phyloP scores from a whole-genome alignment of 2,797 vertebrate species.

The Heliangelus exortis region DNA sequence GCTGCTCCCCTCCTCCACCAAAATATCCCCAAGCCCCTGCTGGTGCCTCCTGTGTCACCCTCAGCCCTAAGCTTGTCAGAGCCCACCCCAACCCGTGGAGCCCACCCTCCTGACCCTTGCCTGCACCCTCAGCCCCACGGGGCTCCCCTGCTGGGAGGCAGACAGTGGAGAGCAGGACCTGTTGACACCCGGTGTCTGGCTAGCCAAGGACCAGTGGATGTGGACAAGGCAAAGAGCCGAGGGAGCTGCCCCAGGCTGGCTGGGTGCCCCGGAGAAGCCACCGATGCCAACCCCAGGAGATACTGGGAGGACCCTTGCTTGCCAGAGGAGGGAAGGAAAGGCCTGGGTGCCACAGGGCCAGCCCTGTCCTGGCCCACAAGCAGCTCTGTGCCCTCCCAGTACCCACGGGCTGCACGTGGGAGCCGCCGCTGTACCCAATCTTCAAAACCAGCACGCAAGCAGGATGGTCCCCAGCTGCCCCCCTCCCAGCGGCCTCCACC shows the following conservation, averaged over 20 bases:
- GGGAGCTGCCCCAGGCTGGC: not conserved
- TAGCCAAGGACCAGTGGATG: rapidly evolving
- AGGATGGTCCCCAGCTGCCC: not conserved
- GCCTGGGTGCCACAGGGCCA: not conserved
- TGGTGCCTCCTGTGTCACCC: rapidly evolving
- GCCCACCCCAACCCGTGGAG: not conserved
- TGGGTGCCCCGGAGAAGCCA: not conserved
- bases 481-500: not conserved
- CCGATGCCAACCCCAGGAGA: not conserved
- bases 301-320: not conserved
- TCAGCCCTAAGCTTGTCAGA: not conserved
- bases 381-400: not conserved
- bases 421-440: not conserved
- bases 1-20: not conserved
- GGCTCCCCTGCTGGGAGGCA: not conserved
- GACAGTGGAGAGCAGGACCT: not conserved
- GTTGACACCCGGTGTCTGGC: not conserved
- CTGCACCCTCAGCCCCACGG: rapidly evolving
- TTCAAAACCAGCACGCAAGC: not conserved
- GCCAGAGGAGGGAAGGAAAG: not conserved
- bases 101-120: rapidly evolving
- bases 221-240: rapidly evolving
- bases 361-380: too few relatives aligned
- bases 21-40: rapidly evolving
- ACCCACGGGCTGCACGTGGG: not conserved